A percentile compares a stretch with the other conserved stretches of the same genome.
Conservation (phyloP, 2,797 vertebrate genomes). For the Margarornis squamiger region DNA sequence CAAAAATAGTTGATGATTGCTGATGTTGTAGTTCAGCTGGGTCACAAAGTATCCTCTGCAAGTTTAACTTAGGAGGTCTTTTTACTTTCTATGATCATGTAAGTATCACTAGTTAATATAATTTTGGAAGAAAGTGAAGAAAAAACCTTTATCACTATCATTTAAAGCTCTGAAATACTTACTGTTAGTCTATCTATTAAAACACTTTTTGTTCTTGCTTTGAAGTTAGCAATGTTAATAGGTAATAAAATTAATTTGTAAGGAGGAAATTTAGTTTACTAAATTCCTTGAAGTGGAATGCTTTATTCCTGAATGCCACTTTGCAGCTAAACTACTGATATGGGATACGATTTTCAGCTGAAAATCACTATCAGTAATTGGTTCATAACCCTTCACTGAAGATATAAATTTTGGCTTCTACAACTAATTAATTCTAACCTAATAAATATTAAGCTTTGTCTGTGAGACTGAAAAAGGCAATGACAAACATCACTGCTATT, state of each 20-base stretch:
- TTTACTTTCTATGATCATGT: background rate
- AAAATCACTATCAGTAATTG: conserved; percentile 54
- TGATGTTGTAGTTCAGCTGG: background rate
- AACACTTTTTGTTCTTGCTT: background rate
- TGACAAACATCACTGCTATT: background rate
- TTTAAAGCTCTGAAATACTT: background rate
- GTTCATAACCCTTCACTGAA: conserved; percentile 39
- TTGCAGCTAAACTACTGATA: background rate
- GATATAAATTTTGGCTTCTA: background rate
- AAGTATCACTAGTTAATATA: background rate
- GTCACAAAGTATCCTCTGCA: background rate
- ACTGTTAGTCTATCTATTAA: background rate
- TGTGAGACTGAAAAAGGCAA: conserved; percentile 3
- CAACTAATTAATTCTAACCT: conserved; percentile 13
- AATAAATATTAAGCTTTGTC: background rate
- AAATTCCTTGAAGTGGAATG: background rate
- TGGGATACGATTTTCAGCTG: background rate
- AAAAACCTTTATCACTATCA: background rate
- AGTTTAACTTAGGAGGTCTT: background rate
- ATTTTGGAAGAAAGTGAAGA: background rate
- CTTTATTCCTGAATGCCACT: background rate
- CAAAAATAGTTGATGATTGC: background rate
- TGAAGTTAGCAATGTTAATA: background rate
- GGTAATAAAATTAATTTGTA: background rate
- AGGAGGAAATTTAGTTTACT: background rate